Base-by-base conservation (phyloP, 2,888 invertebrate species). In the Idaea biselata region DNA sequence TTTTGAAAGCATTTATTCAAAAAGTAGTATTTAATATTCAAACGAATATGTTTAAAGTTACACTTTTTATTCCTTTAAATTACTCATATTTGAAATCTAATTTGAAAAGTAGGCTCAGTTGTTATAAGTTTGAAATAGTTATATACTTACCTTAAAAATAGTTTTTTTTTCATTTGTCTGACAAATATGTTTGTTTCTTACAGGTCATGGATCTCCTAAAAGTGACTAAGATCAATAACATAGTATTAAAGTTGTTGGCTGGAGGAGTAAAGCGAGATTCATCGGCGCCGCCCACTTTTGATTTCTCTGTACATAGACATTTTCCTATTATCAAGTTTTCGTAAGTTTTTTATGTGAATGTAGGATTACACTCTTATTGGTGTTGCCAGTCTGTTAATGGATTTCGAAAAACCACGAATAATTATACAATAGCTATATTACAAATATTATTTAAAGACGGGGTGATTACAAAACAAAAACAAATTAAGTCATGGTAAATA, bases 221-320 rank as follows among this genome's bases (percentile, higher is more conserved):
- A 89, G 96, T 99, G 71, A 96, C 97, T 55, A 99, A 99, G 93
- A 98, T 97, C 0, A 99, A 99, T 93, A 98, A 97, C 83, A 96
- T 99, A 73, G 99, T 99, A 16, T 94, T 98, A 88, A 98, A 98
- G 88, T 92, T 99, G 65, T 88, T 99, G 69, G 97, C 97, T 0
- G 97, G 97, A 67, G 99, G 99, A 8, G 98, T 99, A 86, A 97
- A 97, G 84, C 95, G 96, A 76, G 97, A 97, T 68, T 96, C 97
- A 0, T 95, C 94, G 65, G 94, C 95, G 18, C 96, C 97, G 11
- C 97, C 98, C 0, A 96, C 97, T 73, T 99, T 99, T 85, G 98
- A 98, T 82, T 99, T 99, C 85, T 95, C 96, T 56, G 94, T 94
- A 76, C 98, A 98, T 88, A 95, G 95, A 83, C 96, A 97, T 86